Evolutionary conservation across 2,113 vertebrate species (phyloP).

Genomic region (Dasyprocta punctata): DNA sequence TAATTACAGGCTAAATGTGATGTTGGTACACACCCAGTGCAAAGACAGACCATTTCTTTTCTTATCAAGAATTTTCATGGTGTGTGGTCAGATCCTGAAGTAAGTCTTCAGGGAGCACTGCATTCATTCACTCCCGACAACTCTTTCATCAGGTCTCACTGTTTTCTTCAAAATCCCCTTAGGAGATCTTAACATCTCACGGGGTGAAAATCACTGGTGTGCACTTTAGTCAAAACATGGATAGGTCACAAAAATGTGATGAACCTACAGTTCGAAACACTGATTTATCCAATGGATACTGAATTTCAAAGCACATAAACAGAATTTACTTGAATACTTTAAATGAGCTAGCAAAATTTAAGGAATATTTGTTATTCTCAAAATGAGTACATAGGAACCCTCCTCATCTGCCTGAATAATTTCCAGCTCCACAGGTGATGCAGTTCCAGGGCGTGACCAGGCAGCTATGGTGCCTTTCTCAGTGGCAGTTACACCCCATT

Average conservation of each 20-base stretch:
- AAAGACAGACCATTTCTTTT: neutral
- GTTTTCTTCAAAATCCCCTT: neutral
- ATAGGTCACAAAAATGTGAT: neutral
- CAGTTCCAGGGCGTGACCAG: slow-evolving; percentile 50
- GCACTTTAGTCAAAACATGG: neutral
- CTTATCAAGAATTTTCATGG: neutral
- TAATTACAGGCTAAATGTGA: neutral
- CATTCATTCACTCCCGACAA: neutral
- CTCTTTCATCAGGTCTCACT: neutral
- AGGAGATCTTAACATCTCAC: neutral
- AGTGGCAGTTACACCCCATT: slow-evolving; percentile 76
- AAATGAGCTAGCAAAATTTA: slow-evolving; percentile 36
- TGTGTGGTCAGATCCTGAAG: neutral
- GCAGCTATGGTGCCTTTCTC: neutral
- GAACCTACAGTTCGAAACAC: neutral
- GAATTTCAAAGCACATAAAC: slow-evolving; percentile 16
- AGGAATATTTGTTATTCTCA: slow-evolving; percentile 6
- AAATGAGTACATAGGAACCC: neutral
- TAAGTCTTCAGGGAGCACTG: neutral
- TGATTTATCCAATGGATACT: neutral
- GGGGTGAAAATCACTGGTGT: neutral
- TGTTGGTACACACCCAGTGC: neutral
- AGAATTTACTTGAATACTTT: slow-evolving; percentile 35
- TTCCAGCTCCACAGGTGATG: neutral
- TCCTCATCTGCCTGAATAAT: neutral